Evolutionary conservation across 2,113 vertebrate species (phyloP).

Genomic region (Colossoma macropomum): DNA sequence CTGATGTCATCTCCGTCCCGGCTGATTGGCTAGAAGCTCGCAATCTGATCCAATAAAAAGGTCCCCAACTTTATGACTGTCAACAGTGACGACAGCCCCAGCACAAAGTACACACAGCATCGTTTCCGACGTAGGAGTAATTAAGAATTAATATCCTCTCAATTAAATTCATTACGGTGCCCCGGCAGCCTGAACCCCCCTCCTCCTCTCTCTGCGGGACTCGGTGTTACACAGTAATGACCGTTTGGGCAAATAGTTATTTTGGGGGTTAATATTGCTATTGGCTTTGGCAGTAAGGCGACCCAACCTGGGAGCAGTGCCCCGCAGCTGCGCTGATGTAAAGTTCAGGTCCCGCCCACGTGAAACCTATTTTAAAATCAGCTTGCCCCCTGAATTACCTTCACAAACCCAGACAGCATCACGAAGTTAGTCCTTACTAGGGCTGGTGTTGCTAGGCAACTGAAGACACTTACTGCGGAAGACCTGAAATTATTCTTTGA

Average conservation of each 20-base stretch:
- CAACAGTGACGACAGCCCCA: slow-evolving; percentile 9
- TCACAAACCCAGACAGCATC: slow-evolving; percentile 77
- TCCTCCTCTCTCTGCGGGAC: not conserved
- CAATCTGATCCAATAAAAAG: slow-evolving; percentile 32
- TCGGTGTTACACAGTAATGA: slow-evolving; percentile 1
- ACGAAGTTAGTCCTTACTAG: slow-evolving; percentile 69
- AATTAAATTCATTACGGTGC: slow-evolving; percentile 35
- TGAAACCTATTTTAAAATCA: slow-evolving; percentile 80
- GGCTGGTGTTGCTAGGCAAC: slow-evolving; percentile 85
- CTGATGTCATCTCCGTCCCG: slow-evolving; percentile 27
- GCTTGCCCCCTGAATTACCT: slow-evolving; percentile 83
- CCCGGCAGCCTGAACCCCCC: slow-evolving; percentile 2
- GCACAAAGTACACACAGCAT: slow-evolving; percentile 26
- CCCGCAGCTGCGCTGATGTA: slow-evolving; percentile 62
- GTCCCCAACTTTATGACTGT: slow-evolving; percentile 24
- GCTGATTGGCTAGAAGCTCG: slow-evolving; percentile 26
- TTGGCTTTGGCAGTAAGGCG: slow-evolving; percentile 42
- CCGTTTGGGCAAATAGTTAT: slow-evolving; percentile 30
- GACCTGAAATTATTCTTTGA: slow-evolving; percentile 80
- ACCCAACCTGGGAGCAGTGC: slow-evolving; percentile 57
- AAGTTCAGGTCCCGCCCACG: slow-evolving; percentile 79
- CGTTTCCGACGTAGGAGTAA: slow-evolving; percentile 24
- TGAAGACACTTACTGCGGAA: slow-evolving; percentile 80
- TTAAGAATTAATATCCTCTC: slow-evolving; percentile 42
- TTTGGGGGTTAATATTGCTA: slow-evolving; percentile 36